These are phyloP conservation scores for Pterocles burchelli DNA, from an alignment of 2,113 vertebrate genomes.

Conservation along the genomic window DNA sequence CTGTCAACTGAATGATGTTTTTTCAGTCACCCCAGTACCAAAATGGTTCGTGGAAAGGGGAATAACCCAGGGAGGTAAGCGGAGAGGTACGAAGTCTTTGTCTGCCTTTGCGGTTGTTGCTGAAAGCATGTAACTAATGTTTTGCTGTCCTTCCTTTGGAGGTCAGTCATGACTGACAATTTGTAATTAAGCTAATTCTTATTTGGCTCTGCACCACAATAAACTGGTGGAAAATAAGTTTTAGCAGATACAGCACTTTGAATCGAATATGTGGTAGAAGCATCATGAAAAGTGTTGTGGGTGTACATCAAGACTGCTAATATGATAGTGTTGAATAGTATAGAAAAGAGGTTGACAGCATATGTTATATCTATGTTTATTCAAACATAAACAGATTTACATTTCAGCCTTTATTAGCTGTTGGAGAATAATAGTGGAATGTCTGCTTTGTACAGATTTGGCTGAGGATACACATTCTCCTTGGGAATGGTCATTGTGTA, in stretches of 20 bases:
- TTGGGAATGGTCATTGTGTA: neutral
- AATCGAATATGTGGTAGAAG: neutral
- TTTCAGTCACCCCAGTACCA: neutral
- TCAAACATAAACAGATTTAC: slow-evolving; percentile 12
- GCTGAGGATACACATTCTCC: neutral
- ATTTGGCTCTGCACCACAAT: neutral
- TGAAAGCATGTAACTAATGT: neutral
- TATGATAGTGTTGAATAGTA: neutral
- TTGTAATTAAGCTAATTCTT: slow-evolving; percentile 9
- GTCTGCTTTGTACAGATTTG: neutral
- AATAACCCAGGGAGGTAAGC: neutral
- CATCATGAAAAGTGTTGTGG: neutral
- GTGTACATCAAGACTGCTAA: neutral
- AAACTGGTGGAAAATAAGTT: neutral
- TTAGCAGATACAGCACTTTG: neutral
- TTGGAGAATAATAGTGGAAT: neutral
- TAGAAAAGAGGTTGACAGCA: neutral
- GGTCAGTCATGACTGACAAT: neutral
- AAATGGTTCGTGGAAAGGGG: neutral
- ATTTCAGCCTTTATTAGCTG: slow-evolving; percentile 7
- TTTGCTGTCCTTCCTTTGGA: slow-evolving; percentile 5
- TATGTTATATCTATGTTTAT: neutral
- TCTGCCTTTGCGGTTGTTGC: neutral
- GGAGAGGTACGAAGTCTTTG: neutral
- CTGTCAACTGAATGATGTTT: neutral